Percentiles rank a stretch among this genome's conserved stretches.
phyloP scores from a whole-genome alignment of 2,113 vertebrate genomes.

The Sphyrna mokarran region DNA sequence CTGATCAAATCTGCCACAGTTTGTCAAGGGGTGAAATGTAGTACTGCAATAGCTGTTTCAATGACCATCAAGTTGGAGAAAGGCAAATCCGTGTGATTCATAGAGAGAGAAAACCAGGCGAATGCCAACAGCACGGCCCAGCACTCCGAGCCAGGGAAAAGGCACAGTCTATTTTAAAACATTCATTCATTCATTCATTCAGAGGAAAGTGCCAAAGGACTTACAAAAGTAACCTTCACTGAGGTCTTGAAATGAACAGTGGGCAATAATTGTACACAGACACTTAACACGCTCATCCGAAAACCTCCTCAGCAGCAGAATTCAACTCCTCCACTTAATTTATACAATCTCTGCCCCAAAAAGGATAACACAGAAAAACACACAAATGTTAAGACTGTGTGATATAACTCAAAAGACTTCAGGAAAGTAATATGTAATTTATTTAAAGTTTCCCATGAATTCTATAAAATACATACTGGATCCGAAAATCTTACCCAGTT shows the following conservation, averaged over 20 bases:
- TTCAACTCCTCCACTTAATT: neutral
- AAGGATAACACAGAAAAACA: neutral
- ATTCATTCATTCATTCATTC: constrained; percentile 1
- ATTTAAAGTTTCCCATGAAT: neutral
- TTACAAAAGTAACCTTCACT: neutral
- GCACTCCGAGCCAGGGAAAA: neutral
- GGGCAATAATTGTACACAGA: neutral
- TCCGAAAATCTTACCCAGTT: neutral
- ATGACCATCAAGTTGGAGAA: neutral
- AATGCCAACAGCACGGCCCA: neutral
- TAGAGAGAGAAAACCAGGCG: neutral
- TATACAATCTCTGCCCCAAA: neutral
- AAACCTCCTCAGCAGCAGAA: neutral
- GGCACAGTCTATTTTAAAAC: neutral
- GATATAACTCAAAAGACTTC: neutral
- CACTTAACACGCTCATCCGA: neutral
- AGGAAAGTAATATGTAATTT: neutral
- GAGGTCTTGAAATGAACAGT: neutral
- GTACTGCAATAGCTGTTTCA: neutral
- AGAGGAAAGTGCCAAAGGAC: neutral
- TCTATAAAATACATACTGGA: neutral
- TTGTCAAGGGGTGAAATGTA: neutral
- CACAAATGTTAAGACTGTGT: neutral
- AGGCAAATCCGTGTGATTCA: neutral
- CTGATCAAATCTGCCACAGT: neutral